Base-by-base conservation (phyloP, 1,140 invertebrate genomes). In the Pissodes strobi region DNA sequence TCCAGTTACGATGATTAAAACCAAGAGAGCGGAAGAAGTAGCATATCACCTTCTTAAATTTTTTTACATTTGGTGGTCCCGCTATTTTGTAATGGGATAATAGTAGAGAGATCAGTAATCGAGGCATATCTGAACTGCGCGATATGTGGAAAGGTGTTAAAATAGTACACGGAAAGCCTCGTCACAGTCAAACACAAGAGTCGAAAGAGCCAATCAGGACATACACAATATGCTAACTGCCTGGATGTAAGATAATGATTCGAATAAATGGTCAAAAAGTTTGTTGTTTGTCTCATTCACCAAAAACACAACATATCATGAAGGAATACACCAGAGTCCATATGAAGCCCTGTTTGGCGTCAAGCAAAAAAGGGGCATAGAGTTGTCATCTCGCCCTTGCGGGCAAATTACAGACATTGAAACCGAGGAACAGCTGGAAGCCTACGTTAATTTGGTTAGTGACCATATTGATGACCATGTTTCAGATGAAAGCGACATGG, bases 81-180 rank as follows among this genome's bases (percentile, higher is more conserved):
- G 34, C 27, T 17, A 68, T 76, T 48, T 63, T 78, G 22, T 72
- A 78, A 56, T 71, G 64, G 4, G 71, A 76, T 57, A 77, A 78
- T 66, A 66, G 70, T 6, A 46, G 72, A 63, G 72, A 78, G 66
- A 75, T 76, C 34, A 27, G 39, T 46, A 74, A 73, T 52, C 21
- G 49, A 58, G 45, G n/a, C 10, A 71, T 81, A 37, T 21, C 65
- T 21, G 49, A 76, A 46, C 18, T 81, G 57, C 60, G 37, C 15
- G 17, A 56, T 34, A 71, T 77, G 52, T 82, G 78, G 79, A 68
- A 66, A 22, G 76, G 78, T 56, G 43, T 76, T n/a, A 79, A 79
- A 69, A 77, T 78, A n/a, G 68, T 78, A 3, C 71, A 77, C 57
- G 76, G 76, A 23, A 74, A 77, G 48, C 72, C 73, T 19, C 48